phyloP scores from a whole-genome alignment of 2,888 invertebrate genomes.

The Flexamia atlantica region DNA sequence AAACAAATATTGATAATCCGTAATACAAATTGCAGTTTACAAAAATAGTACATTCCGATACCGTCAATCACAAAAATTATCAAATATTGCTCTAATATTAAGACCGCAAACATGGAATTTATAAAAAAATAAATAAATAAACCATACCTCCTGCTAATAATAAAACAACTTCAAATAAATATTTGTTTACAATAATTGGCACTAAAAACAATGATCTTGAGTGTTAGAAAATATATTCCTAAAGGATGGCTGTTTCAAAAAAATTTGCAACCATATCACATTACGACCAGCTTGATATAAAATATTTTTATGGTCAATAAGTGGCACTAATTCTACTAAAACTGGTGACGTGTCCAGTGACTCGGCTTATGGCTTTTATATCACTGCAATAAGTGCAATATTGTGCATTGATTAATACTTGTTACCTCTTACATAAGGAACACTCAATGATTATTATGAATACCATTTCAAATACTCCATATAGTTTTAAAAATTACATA shows the following conservation, averaged over 20 bases:
- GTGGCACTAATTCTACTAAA: constrained; percentile 21
- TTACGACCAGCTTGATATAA: not conserved
- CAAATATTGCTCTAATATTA: constrained; percentile 19
- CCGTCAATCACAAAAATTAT: not conserved
- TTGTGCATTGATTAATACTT: constrained; percentile 44
- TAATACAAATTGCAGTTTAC: constrained; percentile 24
- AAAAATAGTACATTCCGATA: constrained; percentile 42
- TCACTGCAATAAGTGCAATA: constrained; percentile 40
- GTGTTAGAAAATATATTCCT: not conserved
- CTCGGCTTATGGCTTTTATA: not conserved
- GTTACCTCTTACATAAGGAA: not conserved
- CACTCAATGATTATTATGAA: constrained; percentile 1
- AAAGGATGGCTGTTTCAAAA: not conserved
- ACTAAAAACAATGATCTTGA: not conserved
- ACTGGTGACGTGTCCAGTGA: constrained; percentile 34
- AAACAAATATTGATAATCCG: constrained; percentile 10
- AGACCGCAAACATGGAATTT: not conserved
- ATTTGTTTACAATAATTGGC: not conserved
- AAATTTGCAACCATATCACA: not conserved
- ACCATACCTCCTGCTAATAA: not conserved
- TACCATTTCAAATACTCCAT: not conserved
- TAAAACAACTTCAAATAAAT: not conserved
- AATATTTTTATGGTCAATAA: not conserved
- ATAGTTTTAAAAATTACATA: not conserved
- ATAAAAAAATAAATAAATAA: not conserved